phyloP scores from a whole-genome alignment of 2,888 invertebrate species.

The Oxyscelio sp. region DNA sequence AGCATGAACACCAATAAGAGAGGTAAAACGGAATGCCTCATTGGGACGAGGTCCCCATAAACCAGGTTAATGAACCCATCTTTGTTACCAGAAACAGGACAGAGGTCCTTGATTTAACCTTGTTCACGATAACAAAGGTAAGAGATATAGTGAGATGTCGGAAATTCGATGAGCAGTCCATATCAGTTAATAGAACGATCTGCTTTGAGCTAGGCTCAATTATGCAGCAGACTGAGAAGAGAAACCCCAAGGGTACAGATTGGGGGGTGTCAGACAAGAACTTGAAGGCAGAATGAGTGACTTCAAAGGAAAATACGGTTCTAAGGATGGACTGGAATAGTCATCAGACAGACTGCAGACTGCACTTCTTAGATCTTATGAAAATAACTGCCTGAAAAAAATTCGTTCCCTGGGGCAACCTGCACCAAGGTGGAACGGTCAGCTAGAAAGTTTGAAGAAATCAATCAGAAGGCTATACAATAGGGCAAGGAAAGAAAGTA shows the following conservation, averaged over 20 bases:
- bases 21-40: too few relatives aligned
- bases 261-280: background rate
- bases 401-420: background rate
- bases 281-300: slow-evolving; percentile 3
- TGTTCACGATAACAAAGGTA: background rate
- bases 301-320: background rate
- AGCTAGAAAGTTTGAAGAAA: background rate
- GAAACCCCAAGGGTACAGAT: slow-evolving; percentile 5
- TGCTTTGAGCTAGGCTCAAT: background rate
- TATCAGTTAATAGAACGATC: background rate
- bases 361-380: background rate
- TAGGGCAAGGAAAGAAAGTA: background rate
- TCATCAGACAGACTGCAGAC: too few relatives aligned
- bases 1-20: slow-evolving; percentile 1
- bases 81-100: background rate
- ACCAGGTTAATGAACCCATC: background rate
- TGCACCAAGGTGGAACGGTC: background rate
- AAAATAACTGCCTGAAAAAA: background rate
- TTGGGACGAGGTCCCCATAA: too few relatives aligned
- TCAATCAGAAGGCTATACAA: background rate
- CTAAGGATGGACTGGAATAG: background rate
- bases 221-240: background rate
- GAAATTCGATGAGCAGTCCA: background rate
- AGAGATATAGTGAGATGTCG: background rate
- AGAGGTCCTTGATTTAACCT: background rate